These are phyloP conservation scores for Osedax fenrisi DNA, from an alignment of 2,888 invertebrate genomes.

Conservation along the genomic window DNA sequence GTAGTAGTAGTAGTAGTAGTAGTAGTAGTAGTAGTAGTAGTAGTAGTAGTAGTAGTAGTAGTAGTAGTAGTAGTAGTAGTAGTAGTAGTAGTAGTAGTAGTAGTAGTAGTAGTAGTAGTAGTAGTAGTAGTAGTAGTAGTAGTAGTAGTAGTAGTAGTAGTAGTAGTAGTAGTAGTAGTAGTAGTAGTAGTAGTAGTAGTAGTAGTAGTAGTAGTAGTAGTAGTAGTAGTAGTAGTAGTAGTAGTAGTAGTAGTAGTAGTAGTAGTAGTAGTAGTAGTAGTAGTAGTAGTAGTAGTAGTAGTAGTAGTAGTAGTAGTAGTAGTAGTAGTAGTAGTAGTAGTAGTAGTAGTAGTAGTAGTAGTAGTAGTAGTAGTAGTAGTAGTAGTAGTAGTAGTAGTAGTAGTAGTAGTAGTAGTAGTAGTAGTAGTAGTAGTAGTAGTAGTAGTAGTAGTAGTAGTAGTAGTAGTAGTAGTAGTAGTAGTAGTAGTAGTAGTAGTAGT, in stretches of 20 bases:
- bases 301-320: background rate
- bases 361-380: conserved; percentile 36
- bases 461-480: conserved; percentile 27
- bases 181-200: background rate
- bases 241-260: conserved; percentile 6
- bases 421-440: conserved; percentile 8
- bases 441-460: conserved; percentile 11
- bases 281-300: background rate
- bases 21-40: background rate
- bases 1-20: background rate
- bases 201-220: background rate
- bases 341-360: conserved; percentile 33
- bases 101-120: no score
- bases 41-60: background rate
- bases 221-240: background rate
- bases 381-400: background rate
- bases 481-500: conserved; percentile 31
- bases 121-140: no score
- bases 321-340: background rate
- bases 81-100: no score
- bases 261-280: conserved; percentile 18
- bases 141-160: no score
- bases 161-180: background rate
- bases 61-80: no score
- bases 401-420: conserved; percentile 3